Evolutionary conservation across 2,888 invertebrate species (phyloP).

Genomic region (Pemphredon lugubris): DNA sequence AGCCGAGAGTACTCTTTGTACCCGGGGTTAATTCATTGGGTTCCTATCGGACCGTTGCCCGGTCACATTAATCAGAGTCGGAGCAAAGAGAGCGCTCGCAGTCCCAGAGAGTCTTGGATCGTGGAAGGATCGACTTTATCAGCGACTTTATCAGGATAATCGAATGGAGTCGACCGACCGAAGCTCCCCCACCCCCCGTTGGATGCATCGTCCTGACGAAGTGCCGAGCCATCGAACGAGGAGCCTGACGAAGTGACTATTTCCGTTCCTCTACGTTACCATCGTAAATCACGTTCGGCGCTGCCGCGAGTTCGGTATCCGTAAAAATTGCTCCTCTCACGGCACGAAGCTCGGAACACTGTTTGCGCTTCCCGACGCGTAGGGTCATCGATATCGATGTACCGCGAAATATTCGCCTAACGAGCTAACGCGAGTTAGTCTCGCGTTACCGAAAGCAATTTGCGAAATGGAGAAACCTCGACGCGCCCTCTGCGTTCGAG

Average conservation of each 20-base stretch:
- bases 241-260: constrained; percentile 65
- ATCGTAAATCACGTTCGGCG: constrained; percentile 61
- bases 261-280: constrained; percentile 45
- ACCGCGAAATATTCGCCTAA: not conserved
- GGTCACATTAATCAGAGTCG: constrained; percentile 60
- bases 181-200: constrained; percentile 18
- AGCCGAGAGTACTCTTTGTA: constrained; percentile 17
- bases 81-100: constrained; percentile 34
- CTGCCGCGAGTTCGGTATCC: constrained; percentile 47
- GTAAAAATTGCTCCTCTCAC: constrained; percentile 58
- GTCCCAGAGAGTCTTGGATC: constrained; percentile 13
- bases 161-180: constrained; percentile 57
- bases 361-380: constrained; percentile 28
- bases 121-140: constrained; percentile 58
- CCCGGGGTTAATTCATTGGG: constrained; percentile 42
- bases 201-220: constrained; percentile 55
- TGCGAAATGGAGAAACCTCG: too few relatives aligned
- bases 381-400: constrained; percentile 12
- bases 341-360: constrained; percentile 26
- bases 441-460: too few relatives aligned
- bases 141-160: constrained; percentile 68
- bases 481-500: too few relatives aligned
- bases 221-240: constrained; percentile 41
- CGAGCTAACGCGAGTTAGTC: too few relatives aligned
- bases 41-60: constrained; percentile 15